phyloP scores from a whole-genome alignment of 1,140 invertebrate genomes.

The Panulirus ornatus region DNA sequence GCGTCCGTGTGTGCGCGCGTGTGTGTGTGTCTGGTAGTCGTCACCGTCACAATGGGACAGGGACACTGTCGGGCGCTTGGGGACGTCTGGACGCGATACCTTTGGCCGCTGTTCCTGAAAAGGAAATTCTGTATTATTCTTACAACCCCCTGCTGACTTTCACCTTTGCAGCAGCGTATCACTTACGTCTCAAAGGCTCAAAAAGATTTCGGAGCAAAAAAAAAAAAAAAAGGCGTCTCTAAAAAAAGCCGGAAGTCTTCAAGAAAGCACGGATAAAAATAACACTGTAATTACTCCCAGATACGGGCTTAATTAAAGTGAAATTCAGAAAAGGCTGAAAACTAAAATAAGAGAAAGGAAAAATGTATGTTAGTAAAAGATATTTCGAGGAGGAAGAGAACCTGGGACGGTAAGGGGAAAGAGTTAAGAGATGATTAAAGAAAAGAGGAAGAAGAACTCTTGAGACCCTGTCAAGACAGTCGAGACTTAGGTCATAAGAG shows the following conservation, averaged over 20 bases:
- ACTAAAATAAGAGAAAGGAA: neutral
- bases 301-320: conserved; percentile 13
- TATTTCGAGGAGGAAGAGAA: neutral
- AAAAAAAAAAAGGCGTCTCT: neutral
- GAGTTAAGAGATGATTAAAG: neutral
- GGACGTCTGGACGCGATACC: too few species aligned
- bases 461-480: too few species aligned
- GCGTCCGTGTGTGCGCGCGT: too few species aligned
- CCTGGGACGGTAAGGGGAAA: neutral
- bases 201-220: neutral
- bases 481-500: too few species aligned
- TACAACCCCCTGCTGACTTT: too few species aligned
- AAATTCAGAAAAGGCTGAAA: neutral
- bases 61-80: too few species aligned
- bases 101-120: too few species aligned
- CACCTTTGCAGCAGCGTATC: neutral
- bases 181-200: neutral
- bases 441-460: neutral
- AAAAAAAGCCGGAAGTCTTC: neutral
- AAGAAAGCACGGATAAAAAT: conserved; percentile 5
- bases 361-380: neutral
- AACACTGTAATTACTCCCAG: conserved; percentile 10
- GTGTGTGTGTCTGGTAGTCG: too few species aligned
- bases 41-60: too few species aligned
- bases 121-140: too few species aligned